Percentiles rank a stretch among this genome's conserved stretches.
These are phyloP conservation scores for Ardeotis arabs DNA, from an alignment of 2,113 vertebrate species.

Conservation along the genomic window DNA sequence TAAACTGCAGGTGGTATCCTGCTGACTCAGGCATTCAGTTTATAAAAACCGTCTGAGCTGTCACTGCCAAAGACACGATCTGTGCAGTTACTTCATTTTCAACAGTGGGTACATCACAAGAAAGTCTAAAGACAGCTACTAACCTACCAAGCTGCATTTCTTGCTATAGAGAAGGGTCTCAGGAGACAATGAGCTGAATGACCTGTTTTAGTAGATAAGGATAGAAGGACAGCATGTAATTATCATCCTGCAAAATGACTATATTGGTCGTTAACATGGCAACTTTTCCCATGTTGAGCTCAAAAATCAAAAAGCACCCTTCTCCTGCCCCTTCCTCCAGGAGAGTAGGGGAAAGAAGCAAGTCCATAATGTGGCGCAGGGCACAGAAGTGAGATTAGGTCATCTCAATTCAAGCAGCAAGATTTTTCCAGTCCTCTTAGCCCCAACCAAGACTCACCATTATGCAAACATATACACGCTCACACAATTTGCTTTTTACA, in stretches of 20 bases:
- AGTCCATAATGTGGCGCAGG: not conserved
- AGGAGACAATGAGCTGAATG: not conserved
- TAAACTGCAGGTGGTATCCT: slow-evolving; percentile 3
- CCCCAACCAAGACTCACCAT: not conserved
- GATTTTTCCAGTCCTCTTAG: slow-evolving; percentile 23
- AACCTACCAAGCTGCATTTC: not conserved
- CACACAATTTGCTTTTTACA: not conserved
- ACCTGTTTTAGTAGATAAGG: slow-evolving; percentile 2
- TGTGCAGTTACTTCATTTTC: not conserved
- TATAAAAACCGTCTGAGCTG: not conserved
- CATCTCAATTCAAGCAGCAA: not conserved
- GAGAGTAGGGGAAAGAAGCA: not conserved
- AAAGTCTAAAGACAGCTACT: not conserved
- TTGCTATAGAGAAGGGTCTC: not conserved
- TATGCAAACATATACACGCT: not conserved
- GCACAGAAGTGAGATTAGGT: not conserved
- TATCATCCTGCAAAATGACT: not conserved
- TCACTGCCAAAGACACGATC: not conserved
- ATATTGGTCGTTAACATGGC: not conserved
- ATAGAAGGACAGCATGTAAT: not conserved
- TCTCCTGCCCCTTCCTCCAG: not conserved
- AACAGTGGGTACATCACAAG: not conserved
- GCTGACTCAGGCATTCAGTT: slow-evolving; percentile 26
- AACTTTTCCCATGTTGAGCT: not conserved
- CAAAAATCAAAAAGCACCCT: not conserved